A percentile compares a stretch with the other conserved stretches of the same genome.
These are phyloP conservation scores for Sphaerodactylus townsendi DNA, from an alignment of 2,113 vertebrate species.

Conservation along the genomic window DNA sequence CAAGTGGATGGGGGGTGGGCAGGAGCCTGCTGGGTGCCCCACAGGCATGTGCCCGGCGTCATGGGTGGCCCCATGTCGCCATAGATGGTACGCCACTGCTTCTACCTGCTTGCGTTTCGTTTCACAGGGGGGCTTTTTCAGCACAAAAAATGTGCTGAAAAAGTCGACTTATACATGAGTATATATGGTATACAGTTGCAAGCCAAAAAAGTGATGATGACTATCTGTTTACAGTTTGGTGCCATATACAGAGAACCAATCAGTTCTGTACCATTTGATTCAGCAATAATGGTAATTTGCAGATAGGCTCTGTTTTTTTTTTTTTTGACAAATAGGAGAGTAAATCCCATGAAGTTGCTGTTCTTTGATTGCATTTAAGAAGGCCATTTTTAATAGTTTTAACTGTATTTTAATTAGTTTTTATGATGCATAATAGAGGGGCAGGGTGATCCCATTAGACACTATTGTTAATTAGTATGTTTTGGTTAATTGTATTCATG, in stretches of 20 bases:
- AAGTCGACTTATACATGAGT: too few relatives aligned
- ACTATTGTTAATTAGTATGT: neutral
- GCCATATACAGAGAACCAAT: constrained; percentile 36
- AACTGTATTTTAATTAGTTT: constrained; percentile 3
- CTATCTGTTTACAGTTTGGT: constrained; percentile 22
- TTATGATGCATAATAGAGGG: neutral
- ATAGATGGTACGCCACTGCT: too few relatives aligned
- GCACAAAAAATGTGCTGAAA: too few relatives aligned
- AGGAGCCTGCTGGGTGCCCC: too few relatives aligned
- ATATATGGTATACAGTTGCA: constrained; percentile 32
- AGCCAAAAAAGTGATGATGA: constrained; percentile 21
- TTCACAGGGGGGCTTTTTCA: too few relatives aligned
- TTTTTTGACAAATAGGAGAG: constrained; percentile 47
- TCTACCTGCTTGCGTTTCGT: too few relatives aligned
- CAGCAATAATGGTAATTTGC: constrained; percentile 61
- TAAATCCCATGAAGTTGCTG: constrained; percentile 44
- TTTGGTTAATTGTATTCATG: constrained; percentile 8
- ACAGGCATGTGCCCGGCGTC: too few relatives aligned
- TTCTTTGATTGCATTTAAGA: constrained; percentile 35
- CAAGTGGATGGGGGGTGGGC: too few relatives aligned
- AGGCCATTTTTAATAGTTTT: constrained; percentile 36
- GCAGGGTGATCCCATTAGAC: constrained; percentile 17
- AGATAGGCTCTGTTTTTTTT: constrained; percentile 34
- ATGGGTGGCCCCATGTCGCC: too few relatives aligned
- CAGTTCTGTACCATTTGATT: constrained; percentile 57